phyloP scores from a whole-genome alignment of 2,888 invertebrate genomes.

The Nephrocerus scutellatus region DNA sequence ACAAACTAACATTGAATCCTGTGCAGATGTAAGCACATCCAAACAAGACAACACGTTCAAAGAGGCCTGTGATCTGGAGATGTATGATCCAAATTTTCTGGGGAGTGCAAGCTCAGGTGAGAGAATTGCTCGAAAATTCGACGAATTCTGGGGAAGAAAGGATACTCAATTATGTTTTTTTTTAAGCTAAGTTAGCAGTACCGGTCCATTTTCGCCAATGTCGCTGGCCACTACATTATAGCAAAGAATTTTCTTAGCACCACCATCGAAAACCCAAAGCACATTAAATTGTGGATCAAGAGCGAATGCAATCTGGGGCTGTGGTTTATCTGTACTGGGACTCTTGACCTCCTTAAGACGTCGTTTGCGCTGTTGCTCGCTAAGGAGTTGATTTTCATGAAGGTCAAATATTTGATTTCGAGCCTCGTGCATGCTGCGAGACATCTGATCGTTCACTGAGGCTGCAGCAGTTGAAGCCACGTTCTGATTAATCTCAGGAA shows the following conservation, averaged over 20 bases:
- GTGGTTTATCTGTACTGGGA: conserved; percentile 31
- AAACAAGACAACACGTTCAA: conserved; percentile 82
- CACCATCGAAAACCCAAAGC: conserved; percentile 81
- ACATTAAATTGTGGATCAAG: conserved; percentile 90
- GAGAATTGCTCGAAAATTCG: conserved; percentile 55
- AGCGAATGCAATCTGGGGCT: conserved; percentile 45
- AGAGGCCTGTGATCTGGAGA: conserved; percentile 82
- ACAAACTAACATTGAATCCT: conserved; percentile 56
- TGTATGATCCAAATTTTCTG: conserved; percentile 58
- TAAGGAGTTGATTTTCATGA: conserved; percentile 33
- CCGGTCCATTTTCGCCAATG: conserved; percentile 41
- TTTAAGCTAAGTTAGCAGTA: conserved; percentile 22
- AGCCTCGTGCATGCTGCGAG: conserved; percentile 47
- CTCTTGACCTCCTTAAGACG: conserved; percentile 27
- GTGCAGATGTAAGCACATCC: conserved; percentile 78
- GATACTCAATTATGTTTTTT: neutral
- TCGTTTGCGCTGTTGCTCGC: conserved; percentile 26
- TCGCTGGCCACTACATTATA: conserved; percentile 81
- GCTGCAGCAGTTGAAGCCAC: conserved; percentile 34
- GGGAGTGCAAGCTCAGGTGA: conserved; percentile 79
- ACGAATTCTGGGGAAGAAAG: conserved; percentile 33
- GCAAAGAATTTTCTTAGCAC: conserved; percentile 56
- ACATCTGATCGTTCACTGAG: conserved; percentile 45
- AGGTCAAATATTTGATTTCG: conserved; percentile 46
- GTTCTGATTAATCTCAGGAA: conserved; percentile 44